phyloP scores from a whole-genome alignment of 2,888 invertebrate species.

The Cataglyphis altisquamis region DNA sequence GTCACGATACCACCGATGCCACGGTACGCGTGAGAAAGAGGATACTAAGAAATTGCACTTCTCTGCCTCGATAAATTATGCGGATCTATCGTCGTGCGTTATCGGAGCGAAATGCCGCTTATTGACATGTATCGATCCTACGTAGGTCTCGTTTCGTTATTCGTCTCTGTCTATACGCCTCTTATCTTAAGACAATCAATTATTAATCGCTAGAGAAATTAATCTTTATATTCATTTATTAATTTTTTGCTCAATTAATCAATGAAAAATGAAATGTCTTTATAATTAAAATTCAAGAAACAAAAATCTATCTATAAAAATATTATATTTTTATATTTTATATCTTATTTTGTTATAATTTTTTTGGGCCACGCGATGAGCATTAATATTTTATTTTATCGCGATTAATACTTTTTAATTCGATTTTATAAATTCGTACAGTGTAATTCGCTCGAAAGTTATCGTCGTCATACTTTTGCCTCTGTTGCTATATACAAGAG shows the following conservation, averaged over 20 bases:
- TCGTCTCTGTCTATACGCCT: not conserved
- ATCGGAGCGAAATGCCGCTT: conserved; percentile 20
- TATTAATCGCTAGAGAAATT: not conserved
- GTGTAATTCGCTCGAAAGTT: not conserved
- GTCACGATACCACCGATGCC: conserved; percentile 72
- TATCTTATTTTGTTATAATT: not conserved
- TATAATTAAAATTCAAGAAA: not conserved
- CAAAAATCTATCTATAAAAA: not conserved
- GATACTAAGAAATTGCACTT: conserved; percentile 52
- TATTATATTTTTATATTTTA: not conserved
- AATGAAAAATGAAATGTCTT: not conserved
- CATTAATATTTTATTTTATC: too few relatives aligned
- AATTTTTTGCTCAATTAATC: not conserved
- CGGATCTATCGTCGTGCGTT: conserved; percentile 45
- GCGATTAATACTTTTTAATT: not conserved
- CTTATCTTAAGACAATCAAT: not conserved
- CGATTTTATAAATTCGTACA: not conserved
- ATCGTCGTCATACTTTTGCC: not conserved
- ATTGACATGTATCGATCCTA: conserved; percentile 12
- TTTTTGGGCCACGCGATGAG: not conserved
- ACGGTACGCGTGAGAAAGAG: conserved; percentile 57
- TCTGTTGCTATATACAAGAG: conserved; percentile 5
- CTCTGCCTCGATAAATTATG: conserved; percentile 42
- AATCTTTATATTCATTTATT: not conserved
- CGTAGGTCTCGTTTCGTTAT: not conserved